These are phyloP conservation scores for Siderastrea siderea DNA, from an alignment of 92 coral and sea anemone genomes.

Conservation along the genomic window DNA sequence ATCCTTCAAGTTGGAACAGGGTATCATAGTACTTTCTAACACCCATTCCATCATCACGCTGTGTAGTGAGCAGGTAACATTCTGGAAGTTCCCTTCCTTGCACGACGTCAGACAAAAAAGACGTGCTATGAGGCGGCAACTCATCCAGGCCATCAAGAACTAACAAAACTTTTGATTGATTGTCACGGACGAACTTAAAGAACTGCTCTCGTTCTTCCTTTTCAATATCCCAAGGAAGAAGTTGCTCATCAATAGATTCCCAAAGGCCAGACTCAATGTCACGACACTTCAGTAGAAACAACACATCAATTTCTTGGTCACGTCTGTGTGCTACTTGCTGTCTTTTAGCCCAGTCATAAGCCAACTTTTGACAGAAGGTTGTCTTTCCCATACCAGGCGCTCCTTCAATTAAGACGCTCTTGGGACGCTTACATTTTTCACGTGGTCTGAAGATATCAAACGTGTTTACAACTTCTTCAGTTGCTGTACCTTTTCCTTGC, in stretches of 20 bases:
- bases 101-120: not conserved
- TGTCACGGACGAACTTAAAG: not conserved
- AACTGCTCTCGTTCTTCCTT: not conserved
- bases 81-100: not conserved
- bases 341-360: not conserved
- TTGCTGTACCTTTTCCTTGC: not conserved
- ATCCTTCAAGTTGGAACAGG: not conserved
- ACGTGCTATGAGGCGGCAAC: not conserved
- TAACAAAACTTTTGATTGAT: not conserved
- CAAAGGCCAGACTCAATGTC: not conserved
- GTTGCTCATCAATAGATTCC: not conserved
- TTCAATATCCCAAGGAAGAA: not conserved
- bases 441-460: not conserved
- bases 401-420: not conserved
- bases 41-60: not conserved
- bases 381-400: not conserved
- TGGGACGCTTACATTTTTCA: not conserved
- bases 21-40: not conserved
- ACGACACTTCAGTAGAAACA: not conserved
- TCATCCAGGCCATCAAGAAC: not conserved
- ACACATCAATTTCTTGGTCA: too few species aligned
- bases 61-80: not conserved
- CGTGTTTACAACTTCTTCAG: not conserved
- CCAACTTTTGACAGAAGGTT: not conserved
- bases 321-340: not conserved